Evolutionary conservation across 2,113 vertebrate genomes (phyloP), one percentile per base, ranked within the genome.

Genomic region (Percina caprodes): DNA sequence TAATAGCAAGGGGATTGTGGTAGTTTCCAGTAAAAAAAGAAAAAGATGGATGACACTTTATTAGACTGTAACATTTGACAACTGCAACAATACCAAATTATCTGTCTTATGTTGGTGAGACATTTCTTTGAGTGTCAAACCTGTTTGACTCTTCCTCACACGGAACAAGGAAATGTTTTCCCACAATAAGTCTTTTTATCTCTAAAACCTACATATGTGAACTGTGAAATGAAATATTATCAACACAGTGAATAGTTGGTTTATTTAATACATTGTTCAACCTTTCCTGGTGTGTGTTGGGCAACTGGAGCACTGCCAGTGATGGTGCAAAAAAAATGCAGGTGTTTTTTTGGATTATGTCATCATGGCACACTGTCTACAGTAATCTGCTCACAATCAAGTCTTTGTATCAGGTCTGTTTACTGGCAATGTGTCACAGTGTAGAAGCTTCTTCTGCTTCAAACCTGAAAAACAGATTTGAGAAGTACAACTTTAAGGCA

Each of bases 161-260:
- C 2, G 24, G 68, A 83, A 83, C 55, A 49, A 48, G 79, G 86
- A 85, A 88, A 63, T 13, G 11, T 24, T 45, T 30, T 4, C 30
- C 30, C 2, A 4, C 30, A 30, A 30, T 30, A 3, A 4, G 30
- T 30, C 30, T 30, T 30, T 30, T 4, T 16, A 65, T 46, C 23
- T 46, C 5, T 33, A 13, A n/a, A 39, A 42, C n/a, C 39, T 42
- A 42, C 39, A 9, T 42, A 11, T 11, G 35, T 39, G 35, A 39
- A 39, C 35, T 39, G 35, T 8, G 8, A 11, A 42, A 42, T 10
- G 10, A 39, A 39, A 42, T 2, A 11, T 42, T 2, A 42, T 42
- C 9, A 11, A 11, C 1, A 1, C 12, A 11, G 1, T 21, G 5
- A 1, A 1, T 24, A 16, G 18, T 68, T 52, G 48, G 45, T 33